Evolutionary conservation across 1,140 invertebrate genomes (phyloP).

Genomic region (Callitettix versicolor): DNA sequence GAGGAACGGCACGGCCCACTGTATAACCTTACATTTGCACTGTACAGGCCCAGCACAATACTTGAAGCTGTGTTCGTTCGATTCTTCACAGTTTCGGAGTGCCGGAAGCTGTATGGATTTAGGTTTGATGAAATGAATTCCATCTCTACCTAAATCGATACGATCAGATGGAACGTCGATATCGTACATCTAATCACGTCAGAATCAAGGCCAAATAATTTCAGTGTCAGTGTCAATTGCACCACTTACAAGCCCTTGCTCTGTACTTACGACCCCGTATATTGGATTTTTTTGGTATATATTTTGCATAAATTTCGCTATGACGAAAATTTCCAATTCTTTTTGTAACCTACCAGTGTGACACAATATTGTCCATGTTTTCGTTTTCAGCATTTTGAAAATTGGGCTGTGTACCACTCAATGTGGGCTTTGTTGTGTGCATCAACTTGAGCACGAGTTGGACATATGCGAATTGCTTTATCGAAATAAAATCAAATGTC

Average conservation of each 20-base stretch:
- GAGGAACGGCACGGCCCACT: conserved; percentile 28
- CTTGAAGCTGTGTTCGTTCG: conserved; percentile 31
- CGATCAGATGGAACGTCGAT: conserved; percentile 22
- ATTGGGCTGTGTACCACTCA: too few relatives aligned
- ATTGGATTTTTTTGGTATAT: too few relatives aligned
- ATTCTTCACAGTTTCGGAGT: conserved; percentile 17
- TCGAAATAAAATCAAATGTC: too few relatives aligned
- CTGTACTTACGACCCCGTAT: too few relatives aligned
- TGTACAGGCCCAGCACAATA: conserved; percentile 31
- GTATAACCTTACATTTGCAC: conserved; percentile 32
- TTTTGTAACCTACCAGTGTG: conserved; percentile 21
- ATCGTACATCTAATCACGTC: conserved; percentile 23
- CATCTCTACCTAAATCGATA: conserved; percentile 21
- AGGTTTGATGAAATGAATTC: conserved; percentile 18
- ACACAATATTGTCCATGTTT: too few relatives aligned
- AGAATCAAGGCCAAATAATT: conserved; percentile 27
- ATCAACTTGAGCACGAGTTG: too few relatives aligned
- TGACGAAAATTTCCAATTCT: conserved; percentile 23
- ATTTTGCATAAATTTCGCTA: conserved; percentile 30
- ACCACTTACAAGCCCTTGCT: conserved; percentile 31
- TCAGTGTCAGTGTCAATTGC: conserved; percentile 25
- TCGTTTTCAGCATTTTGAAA: too few relatives aligned
- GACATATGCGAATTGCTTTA: too few relatives aligned
- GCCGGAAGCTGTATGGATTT: conserved; percentile 20
- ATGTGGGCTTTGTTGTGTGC: too few relatives aligned